Base-by-base conservation (phyloP, 2,888 invertebrate species). In the Cheiracanthium punctorium region DNA sequence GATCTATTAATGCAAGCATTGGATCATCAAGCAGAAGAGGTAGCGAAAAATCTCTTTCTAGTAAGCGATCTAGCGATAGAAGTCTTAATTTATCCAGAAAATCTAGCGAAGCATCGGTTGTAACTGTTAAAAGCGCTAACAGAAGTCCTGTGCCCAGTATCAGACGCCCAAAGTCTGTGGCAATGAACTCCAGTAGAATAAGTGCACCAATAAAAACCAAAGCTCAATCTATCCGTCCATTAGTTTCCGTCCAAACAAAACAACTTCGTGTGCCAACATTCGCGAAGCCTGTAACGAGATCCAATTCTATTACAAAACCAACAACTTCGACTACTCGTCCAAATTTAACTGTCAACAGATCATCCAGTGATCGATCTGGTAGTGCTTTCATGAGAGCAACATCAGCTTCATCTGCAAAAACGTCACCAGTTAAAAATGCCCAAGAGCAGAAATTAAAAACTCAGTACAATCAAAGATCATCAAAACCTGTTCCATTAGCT, bases 381-480 rank as follows among this genome's bases (percentile, higher is more conserved):
- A 73, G 81, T 30, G 84, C 88, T 1, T 89, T 89, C 65, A 89
- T 89, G 89, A 87, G 87, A 82, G 89, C 89, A 17, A 89, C 89
- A 7, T 88, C 89, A 0, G 82, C 89, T n/a, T 89, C 89, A n/a
- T 79, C 82, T 41, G 89, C 89, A 12, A 89, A 89, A 88, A 28
- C 77, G 1, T 52, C 81, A 12, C 72, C 79, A 20, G 43, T 64
- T 12, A 88, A 88, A 73, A 5, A 76, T 10, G 65, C 10, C 29
- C 74, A 29, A 41, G 74, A 64, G 29, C 41, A 76, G 24, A 75
- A 37, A 41, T 12, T 33, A 12, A 72, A 33, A 52, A 17, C 14
- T n/a, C 73, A 41, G 41, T 29, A 33, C 17, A 58, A 12, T 58
- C 58, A 58, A 24, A n/a, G 58, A 58, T 2, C 12, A 58, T 58